Percentiles rank a stretch among this genome's conserved stretches.
Conservation (phyloP, 2,113 vertebrate species). For the Meriones unguiculatus region DNA sequence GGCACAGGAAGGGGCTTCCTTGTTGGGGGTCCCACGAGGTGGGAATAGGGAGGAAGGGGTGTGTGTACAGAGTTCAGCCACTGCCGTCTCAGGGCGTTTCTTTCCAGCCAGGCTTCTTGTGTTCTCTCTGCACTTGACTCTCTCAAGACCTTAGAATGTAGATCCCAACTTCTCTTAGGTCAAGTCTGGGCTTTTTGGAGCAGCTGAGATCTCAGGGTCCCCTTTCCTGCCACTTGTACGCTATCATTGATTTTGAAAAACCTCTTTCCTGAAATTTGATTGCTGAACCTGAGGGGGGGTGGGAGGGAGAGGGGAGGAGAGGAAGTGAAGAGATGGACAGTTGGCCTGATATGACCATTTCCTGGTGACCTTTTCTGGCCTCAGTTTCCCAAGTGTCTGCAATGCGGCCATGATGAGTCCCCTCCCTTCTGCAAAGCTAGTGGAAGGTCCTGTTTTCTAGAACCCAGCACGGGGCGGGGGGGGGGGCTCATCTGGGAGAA, state of each 20-base stretch:
- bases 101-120: not conserved
- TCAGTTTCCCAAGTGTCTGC: constrained; percentile 34
- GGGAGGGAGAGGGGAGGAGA: not conserved
- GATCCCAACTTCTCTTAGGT: not conserved
- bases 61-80: not conserved
- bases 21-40: not conserved
- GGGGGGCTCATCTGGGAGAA: not conserved
- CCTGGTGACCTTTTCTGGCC: not conserved
- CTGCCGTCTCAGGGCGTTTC: not conserved
- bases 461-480: not conserved
- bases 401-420: not conserved
- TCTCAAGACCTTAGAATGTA: not conserved
- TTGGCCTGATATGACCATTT: not conserved
- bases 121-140: not conserved
- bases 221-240: not conserved
- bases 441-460: not conserved
- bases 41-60: not conserved
- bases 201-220: not conserved
- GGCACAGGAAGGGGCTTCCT: not conserved
- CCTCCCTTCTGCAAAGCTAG: not conserved
- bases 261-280: not conserved
- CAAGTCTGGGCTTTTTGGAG: not conserved
- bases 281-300: not conserved
- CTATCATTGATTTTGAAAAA: not conserved
- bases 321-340: not conserved